phyloP scores from a whole-genome alignment of 2,797 vertebrate genomes.

The Melanotaenia nigrans region DNA sequence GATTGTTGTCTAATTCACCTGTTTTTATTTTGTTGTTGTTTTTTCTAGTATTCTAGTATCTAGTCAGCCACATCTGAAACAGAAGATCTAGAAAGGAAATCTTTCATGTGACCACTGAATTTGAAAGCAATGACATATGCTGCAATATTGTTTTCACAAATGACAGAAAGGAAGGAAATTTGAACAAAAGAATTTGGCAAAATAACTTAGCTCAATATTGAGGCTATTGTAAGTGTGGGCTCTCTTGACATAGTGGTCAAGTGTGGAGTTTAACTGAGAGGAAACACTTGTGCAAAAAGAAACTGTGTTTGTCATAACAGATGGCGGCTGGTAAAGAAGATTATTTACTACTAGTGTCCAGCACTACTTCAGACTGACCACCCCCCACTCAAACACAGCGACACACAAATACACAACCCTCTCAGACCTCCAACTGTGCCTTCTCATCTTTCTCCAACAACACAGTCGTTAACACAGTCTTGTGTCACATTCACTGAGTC shows the following conservation, averaged over 20 bases:
- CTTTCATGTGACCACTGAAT: slow-evolving; percentile 36
- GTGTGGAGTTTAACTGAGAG: slow-evolving; percentile 31
- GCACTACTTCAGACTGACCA: slow-evolving; percentile 58
- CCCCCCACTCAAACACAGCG: slow-evolving; percentile 42
- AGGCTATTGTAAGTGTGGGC: slow-evolving; percentile 21
- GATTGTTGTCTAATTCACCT: neutral
- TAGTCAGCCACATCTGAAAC: slow-evolving; percentile 57
- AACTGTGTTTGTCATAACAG: slow-evolving; percentile 70
- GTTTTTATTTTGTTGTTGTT: neutral
- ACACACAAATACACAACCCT: slow-evolving; percentile 39
- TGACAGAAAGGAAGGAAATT: slow-evolving; percentile 65
- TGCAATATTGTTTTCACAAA: slow-evolving; percentile 52
- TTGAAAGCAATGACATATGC: slow-evolving; percentile 58
- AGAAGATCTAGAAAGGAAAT: slow-evolving; percentile 43
- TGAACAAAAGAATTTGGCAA: slow-evolving; percentile 60
- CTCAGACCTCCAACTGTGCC: slow-evolving; percentile 44
- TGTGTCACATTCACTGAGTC: slow-evolving; percentile 18
- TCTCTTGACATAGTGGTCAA: slow-evolving; percentile 21
- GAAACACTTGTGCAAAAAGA: slow-evolving; percentile 59
- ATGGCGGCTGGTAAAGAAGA: slow-evolving; percentile 78
- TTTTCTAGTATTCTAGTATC: neutral
- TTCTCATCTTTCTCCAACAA: slow-evolving; percentile 28
- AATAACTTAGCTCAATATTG: slow-evolving; percentile 24
- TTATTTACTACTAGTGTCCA: slow-evolving; percentile 69
- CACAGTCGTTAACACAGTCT: slow-evolving; percentile 2